A percentile compares a stretch with the other conserved stretches of the same genome.
Evolutionary conservation across 2,888 invertebrate genomes (phyloP).

Genomic region (Ormyrus rosae): DNA sequence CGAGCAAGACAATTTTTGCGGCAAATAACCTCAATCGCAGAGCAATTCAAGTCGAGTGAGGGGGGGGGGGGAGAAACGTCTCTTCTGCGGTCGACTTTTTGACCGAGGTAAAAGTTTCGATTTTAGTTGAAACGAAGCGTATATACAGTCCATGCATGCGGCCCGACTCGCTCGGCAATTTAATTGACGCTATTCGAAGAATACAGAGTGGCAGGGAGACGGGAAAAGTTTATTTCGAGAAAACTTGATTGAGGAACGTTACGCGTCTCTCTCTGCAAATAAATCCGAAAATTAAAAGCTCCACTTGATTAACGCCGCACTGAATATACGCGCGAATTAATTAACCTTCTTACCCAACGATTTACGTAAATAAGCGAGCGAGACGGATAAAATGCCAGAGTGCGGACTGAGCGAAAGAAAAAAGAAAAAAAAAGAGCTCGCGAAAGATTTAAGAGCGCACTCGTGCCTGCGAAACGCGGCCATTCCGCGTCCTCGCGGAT

Average conservation of each 20-base stretch:
- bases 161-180: conserved; percentile 11
- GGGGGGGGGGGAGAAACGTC: no score
- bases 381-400: not conserved
- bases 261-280: not conserved
- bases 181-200: conserved; percentile 30
- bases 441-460: not conserved
- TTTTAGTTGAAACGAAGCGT: no score
- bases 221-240: conserved; percentile 46
- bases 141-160: no score
- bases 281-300: conserved; percentile 11
- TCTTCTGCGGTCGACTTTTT: no score
- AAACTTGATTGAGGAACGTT: conserved; percentile 25
- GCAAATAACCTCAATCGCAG: no score
- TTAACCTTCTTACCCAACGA: no score
- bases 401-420: not conserved
- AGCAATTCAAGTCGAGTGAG: no score
- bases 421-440: not conserved
- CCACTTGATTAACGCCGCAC: not conserved
- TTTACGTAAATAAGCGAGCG: no score
- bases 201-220: conserved; percentile 1
- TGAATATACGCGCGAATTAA: no score
- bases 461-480: not conserved
- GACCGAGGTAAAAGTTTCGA: no score
- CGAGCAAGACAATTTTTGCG: no score
- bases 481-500: no score